These are phyloP conservation scores for Scaptomyza graminum DNA, from an alignment of 1,140 invertebrate genomes.

Conservation along the genomic window DNA sequence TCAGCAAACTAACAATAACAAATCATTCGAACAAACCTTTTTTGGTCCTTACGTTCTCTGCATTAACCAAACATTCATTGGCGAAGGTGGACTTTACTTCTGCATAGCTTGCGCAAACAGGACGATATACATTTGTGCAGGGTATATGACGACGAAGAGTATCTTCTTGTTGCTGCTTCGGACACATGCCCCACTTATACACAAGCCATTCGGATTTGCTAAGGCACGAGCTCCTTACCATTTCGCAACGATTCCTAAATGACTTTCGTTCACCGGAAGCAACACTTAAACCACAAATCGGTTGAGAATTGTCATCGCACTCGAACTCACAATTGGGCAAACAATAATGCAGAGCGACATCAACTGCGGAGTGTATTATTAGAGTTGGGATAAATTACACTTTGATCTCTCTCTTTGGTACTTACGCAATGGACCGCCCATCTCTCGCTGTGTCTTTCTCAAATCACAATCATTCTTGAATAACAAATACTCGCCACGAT, in stretches of 20 bases:
- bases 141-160: slow-evolving; percentile 55
- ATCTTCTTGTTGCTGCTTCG: slow-evolving; percentile 3
- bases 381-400: background rate
- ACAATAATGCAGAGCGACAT: slow-evolving; percentile 52
- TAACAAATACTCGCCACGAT: slow-evolving; percentile 54
- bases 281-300: slow-evolving; percentile 61
- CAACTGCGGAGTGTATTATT: slow-evolving; percentile 26
- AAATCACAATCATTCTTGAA: slow-evolving; percentile 72
- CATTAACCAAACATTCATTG: slow-evolving; percentile 76
- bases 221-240: slow-evolving; percentile 53
- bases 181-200: slow-evolving; percentile 54
- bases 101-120: slow-evolving; percentile 69
- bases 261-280: slow-evolving; percentile 32
- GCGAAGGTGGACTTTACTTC: slow-evolving; percentile 77
- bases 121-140: slow-evolving; percentile 70
- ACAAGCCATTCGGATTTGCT: slow-evolving; percentile 54
- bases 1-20: too few relatives aligned
- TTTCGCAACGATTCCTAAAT: slow-evolving; percentile 66
- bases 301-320: slow-evolving; percentile 26
- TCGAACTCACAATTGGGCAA: slow-evolving; percentile 62
- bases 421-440: slow-evolving; percentile 59
- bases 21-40: slow-evolving; percentile 49
- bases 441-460: slow-evolving; percentile 57
- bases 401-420: background rate
- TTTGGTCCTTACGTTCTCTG: slow-evolving; percentile 67